Evolutionary conservation across 2,888 invertebrate species (phyloP), one percentile per base, ranked within the genome.

Genomic region (Merodon equestris): DNA sequence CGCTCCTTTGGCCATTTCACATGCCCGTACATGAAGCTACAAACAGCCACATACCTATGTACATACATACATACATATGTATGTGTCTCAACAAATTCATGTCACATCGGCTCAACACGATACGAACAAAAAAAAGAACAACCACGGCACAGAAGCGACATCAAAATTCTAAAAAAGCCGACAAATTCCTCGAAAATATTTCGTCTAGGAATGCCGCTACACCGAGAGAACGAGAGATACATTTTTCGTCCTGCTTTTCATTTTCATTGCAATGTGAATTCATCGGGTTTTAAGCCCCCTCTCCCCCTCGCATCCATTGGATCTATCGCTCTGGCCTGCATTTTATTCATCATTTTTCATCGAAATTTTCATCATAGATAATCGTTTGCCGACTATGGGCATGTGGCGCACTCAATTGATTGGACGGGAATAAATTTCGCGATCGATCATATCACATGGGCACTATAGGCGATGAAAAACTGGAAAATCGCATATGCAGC

Each of bases 141-240:
- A 27, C 27, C 79, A 57, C 38, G 34, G 44, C 60, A 40, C 40
- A 53, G 64, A 40, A 50, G 34, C 63, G 50, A 63, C 63, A 70
- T 70, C 48, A 79, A 79, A 74, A 74, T 74, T 74, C 58, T 53
- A 57, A 64, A 79, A 79, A 66, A 74, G 68, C 74, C 79, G 79
- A 79, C 79, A 70, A 74, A 79, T 74, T 79, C 74, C 44, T 64
- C 48, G 48, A 56, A 74, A 73, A 79, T 74, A 74, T 74, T 60
- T 74, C 58, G 79, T 64, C 79, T 74, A 74, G 74, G 79, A 79
- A 79, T 68, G 36, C 40, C 60, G 56, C 13, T 73, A 57, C 44
- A 40, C 27, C 18, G 2, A 27, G 27, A 27, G 27, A 27, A 7
- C 7, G 7, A n/a, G n/a, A 27, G 14, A 42, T 54, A 50, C 44